Base-by-base conservation (phyloP, 2,888 invertebrate species). In the Microdon myrmicae region DNA sequence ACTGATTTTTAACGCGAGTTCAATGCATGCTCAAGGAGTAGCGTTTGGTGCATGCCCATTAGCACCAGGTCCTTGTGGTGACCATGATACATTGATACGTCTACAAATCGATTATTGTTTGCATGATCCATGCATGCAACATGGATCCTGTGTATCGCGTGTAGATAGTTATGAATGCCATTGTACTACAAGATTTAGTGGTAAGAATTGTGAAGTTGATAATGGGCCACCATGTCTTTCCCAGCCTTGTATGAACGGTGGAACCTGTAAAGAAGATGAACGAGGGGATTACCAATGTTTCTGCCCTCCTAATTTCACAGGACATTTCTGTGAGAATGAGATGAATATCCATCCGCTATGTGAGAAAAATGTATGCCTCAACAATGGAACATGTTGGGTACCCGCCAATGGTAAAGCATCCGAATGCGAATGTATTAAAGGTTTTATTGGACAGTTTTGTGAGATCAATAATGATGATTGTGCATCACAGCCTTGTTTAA, bases 171-270 rank as follows among this genome's bases (percentile, higher is more conserved):
- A 92, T 79, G 89, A 89, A 74, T 95, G 95, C 79, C 86, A 87
- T 75, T 94, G 94, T 82, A 84, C 88, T 53, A 87, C 91, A 20
- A 86, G 92, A 47, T 94, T 91, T 80, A 86, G 89, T 47, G 94
- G 94, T 69, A 89, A 89, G 81, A 92, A 92, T 81, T 94, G 94
- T 81, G 89, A 93, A 79, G 86, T 87, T 77, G 91, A 92, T 80
- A 85, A 83, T 75, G 91, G 90, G 39, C 85, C 88, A 68, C 89
- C 89, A 0, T 92, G 92, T 74, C 79, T 80, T 45, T 85, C 84
- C 34, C 81, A 79, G 61, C 85, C 89, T 7, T 96, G 96, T 76
- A 82, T 81, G 66, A 89, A 94, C 81, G 85, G 83, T 31, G 94
- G 87, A 4, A 84, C 81, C 19, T 94, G 94, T 76, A 81, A 82